phyloP scores from a whole-genome alignment of 2,797 vertebrate species.

The Podarcis lilfordi region DNA sequence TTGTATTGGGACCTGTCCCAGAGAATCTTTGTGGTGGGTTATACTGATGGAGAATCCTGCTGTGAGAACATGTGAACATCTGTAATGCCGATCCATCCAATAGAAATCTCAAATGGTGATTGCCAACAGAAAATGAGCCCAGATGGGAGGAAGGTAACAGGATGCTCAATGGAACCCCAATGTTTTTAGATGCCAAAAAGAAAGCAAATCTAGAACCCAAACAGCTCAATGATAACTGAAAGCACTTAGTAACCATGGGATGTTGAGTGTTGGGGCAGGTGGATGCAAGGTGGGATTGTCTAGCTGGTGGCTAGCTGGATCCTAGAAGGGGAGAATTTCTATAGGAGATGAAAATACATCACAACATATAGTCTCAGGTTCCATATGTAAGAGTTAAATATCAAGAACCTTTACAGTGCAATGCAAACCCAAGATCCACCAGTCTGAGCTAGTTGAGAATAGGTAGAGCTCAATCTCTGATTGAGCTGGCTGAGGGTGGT shows the following conservation, averaged over 20 bases:
- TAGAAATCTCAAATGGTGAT: background rate
- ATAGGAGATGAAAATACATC: background rate
- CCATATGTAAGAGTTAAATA: conserved; percentile 23
- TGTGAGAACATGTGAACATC: background rate
- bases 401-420: background rate
- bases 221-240: too few relatives aligned
- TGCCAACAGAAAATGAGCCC: background rate
- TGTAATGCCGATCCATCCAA: background rate
- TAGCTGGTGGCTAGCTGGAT: background rate
- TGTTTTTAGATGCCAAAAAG: background rate
- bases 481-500: too few relatives aligned
- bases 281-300: background rate
- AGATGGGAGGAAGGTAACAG: background rate
- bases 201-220: background rate
- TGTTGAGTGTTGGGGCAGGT: background rate
- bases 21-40: background rate
- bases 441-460: too few relatives aligned
- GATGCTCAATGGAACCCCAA: background rate
- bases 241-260: background rate
- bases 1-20: background rate
- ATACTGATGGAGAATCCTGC: background rate
- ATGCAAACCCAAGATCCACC: too few relatives aligned
- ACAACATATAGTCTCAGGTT: background rate
- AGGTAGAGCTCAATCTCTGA: too few relatives aligned
- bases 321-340: background rate